Conservation (phyloP, 2,797 vertebrate species). For the Phrynocephalus forsythii region DNA sequence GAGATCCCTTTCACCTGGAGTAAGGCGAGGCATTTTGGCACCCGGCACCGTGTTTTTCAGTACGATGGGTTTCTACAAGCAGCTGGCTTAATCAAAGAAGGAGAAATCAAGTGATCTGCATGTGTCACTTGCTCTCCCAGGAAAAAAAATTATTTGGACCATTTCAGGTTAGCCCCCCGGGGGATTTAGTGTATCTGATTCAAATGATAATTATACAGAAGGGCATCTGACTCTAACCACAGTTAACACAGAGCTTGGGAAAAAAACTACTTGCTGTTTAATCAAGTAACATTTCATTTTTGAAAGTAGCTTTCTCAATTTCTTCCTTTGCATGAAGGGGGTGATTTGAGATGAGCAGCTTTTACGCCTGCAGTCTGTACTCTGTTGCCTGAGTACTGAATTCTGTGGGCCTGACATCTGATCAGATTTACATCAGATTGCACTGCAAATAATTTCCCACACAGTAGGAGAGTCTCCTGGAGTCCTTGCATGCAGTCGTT, state of each 20-base stretch:
- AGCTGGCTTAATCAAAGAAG: background rate
- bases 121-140: background rate
- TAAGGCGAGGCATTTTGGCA: background rate
- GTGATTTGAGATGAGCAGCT: background rate
- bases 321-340: background rate
- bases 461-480: too few species aligned
- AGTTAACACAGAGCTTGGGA: background rate
- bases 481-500: background rate
- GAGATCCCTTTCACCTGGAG: background rate
- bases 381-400: background rate
- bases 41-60: background rate
- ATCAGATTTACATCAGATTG: background rate
- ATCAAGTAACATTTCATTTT: too few species aligned
- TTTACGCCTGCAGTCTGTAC: background rate
- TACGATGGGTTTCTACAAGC: background rate
- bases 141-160: background rate
- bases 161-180: background rate
- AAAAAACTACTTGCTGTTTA: background rate
- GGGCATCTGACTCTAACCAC: background rate
- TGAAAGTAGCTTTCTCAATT: too few species aligned
- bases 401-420: background rate
- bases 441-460: background rate
- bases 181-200: background rate
- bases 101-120: background rate
- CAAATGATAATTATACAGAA: too few species aligned